Conservation (phyloP, 2,888 invertebrate genomes). For the Heliconius ismenius region DNA sequence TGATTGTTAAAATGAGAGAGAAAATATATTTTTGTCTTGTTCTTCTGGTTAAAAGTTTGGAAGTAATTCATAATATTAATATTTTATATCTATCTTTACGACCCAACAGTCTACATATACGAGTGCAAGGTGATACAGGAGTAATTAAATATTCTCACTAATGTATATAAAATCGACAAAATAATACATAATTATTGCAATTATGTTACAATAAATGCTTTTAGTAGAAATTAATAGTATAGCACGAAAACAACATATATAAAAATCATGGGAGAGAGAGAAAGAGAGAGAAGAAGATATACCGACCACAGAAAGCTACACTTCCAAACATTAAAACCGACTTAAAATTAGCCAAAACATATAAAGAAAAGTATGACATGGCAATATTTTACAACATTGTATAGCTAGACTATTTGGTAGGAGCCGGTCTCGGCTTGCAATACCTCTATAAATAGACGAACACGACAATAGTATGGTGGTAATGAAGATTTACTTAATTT, state of each 20-base stretch:
- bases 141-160: not conserved
- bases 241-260: not conserved
- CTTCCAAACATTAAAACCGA: too few species aligned
- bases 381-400: not conserved
- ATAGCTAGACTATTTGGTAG: not conserved
- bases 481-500: not conserved
- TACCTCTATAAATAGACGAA: constrained; percentile 30
- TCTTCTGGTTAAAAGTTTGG: not conserved
- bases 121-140: not conserved
- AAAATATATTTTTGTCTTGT: not conserved
- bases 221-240: not conserved
- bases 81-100: not conserved
- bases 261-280: too few species aligned
- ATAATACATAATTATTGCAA: not conserved
- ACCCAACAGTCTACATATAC: not conserved
- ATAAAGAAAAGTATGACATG: not conserved
- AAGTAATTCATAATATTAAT: not conserved
- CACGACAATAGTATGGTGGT: constrained; percentile 26
- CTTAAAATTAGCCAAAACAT: too few species aligned
- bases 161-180: too few species aligned
- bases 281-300: too few species aligned
- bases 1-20: not conserved
- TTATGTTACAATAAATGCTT: not conserved
- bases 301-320: too few species aligned
- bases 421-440: constrained; percentile 19